Base-by-base conservation (phyloP, 2,888 invertebrate genomes). In the Hypsopygia costalis region DNA sequence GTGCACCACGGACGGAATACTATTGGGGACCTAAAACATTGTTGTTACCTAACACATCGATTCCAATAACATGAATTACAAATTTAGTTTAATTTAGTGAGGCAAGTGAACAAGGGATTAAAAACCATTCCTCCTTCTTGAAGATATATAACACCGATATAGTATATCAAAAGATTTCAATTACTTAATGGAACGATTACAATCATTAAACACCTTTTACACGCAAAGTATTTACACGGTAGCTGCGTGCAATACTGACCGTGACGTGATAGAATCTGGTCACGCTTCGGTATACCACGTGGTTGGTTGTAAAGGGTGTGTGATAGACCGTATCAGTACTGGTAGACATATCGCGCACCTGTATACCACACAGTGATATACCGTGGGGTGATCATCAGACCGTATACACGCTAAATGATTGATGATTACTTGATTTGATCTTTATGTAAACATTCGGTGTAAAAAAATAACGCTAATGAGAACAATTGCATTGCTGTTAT, bases 221-320 rank as follows among this genome's bases (percentile, higher is more conserved):
- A 27, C 30, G 11, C 9, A 36, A 36, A 34, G 28, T 31, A 46
- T 43, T 40, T 43, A 36, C 38, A 45, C 43, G 40, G 40, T 12
- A 10, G 27, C 11, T 31, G 31, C 31, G 31, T 31, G 12, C 31
- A 31, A 31, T 31, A 31, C 31, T 11, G 25, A 36, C 31, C 43
- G 36, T 43, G 36, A 38, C 43, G 35, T 31, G 31, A 10, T 11
- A 11, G 8, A 11, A 7, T 25, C 8, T 25, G 27, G 46, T 47
- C 58, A 63, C 62, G 61, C 44, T 54, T 47, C 38, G 47, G 34
- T 44, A 57, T 60, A 55, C 58, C 64, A 67, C 63, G 43, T 51
- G 43, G 11, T 4, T 21, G 8, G 11, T 30, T 21, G 21, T 11
- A 21, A 27, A 27, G 47, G 49, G 52, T 35, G 37, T 34, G 41